Evolutionary conservation across 2,113 vertebrate species (phyloP).

Genomic region (Aramus guarauna): DNA sequence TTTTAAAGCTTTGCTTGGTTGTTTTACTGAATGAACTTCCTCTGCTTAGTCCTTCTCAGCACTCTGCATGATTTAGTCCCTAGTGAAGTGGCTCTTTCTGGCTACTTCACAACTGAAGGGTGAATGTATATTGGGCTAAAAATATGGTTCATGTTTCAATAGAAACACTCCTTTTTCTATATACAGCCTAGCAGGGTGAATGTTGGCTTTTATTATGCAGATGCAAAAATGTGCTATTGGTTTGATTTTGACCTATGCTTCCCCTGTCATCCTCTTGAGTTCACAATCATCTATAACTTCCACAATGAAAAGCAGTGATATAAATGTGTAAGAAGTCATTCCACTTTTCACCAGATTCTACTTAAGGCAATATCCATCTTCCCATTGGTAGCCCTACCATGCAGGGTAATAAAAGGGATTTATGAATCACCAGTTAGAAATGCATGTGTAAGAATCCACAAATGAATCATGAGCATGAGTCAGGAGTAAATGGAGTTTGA

Average conservation of each 20-base stretch:
- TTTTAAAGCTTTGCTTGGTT: background rate
- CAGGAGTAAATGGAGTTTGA: background rate
- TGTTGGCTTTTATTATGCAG: background rate
- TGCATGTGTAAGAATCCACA: background rate
- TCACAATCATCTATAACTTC: background rate
- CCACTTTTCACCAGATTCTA: slow-evolving; percentile 15
- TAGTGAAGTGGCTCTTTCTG: background rate
- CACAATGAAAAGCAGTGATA: background rate
- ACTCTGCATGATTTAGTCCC: background rate
- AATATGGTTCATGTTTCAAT: background rate
- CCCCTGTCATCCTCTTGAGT: background rate
- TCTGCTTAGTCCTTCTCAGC: background rate
- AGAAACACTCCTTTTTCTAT: background rate
- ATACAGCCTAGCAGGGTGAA: background rate
- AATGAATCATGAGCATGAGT: background rate
- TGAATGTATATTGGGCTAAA: background rate
- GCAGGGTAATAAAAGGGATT: background rate
- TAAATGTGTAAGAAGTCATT: background rate
- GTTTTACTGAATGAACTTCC: background rate
- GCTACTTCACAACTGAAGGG: background rate
- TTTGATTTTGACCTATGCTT: background rate
- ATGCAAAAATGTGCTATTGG: background rate
- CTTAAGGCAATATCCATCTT: background rate
- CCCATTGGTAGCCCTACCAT: background rate
- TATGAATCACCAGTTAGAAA: slow-evolving; percentile 40